A percentile compares a stretch with the other conserved stretches of the same genome.
These are phyloP conservation scores for Bovichtus diacanthus DNA, from an alignment of 2,797 vertebrate species.

Conservation along the genomic window DNA sequence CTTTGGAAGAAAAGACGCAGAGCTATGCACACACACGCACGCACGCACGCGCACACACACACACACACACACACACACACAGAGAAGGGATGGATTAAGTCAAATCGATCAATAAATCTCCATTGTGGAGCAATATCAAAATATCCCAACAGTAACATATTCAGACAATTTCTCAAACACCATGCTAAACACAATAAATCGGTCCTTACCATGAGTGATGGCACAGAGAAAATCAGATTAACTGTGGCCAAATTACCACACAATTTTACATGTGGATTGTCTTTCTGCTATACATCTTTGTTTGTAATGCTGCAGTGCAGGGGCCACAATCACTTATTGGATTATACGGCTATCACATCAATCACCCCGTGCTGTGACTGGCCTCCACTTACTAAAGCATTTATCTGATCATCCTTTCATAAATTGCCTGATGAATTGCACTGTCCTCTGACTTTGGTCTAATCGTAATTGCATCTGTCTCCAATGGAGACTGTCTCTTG, in stretches of 20 bases:
- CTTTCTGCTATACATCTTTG: conserved; percentile 52
- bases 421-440: conserved; percentile 75
- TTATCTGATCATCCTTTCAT: conserved; percentile 78
- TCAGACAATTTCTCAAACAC: conserved; percentile 36
- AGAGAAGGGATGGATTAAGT: conserved; percentile 44
- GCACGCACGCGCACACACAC: background rate
- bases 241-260: conserved; percentile 31
- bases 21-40: background rate
- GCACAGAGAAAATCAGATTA: conserved; percentile 25
- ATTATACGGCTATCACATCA: conserved; percentile 73
- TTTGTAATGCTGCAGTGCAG: conserved; percentile 53
- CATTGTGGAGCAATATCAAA: conserved; percentile 43
- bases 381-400: conserved; percentile 71
- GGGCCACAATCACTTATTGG: conserved; percentile 70
- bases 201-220: conserved; percentile 3
- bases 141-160: conserved; percentile 46
- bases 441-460: conserved; percentile 66
- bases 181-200: conserved; percentile 31
- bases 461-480: conserved; percentile 74
- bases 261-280: conserved; percentile 22
- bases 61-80: background rate
- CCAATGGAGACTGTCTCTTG: conserved; percentile 56
- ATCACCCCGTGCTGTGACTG: conserved; percentile 67
- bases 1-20: conserved; percentile 45
- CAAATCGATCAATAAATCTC: conserved; percentile 65